Evolutionary conservation across 2,888 invertebrate species (phyloP), one percentile per base, ranked within the genome.

Genomic region (Thereva unica): DNA sequence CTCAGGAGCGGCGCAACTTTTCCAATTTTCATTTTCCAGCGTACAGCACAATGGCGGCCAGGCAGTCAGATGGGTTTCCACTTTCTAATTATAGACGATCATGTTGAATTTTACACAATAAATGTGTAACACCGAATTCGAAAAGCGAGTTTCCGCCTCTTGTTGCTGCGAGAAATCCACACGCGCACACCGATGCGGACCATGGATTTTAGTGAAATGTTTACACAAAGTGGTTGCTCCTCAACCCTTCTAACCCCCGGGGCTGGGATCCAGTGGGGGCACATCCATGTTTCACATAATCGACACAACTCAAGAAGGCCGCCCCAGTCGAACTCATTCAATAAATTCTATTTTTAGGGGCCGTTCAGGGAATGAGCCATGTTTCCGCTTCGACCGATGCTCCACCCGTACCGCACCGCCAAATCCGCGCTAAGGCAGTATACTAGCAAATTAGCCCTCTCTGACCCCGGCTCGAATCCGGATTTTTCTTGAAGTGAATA

Each of bases 21-120:
- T 69, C 53, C 47, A 41, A 55, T 44, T 44, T 50, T n/a, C 37
- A 8, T 42, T 66, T 57, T 54, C 54, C 55, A 53, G 50, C 23
- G 38, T 23, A 23, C 23, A 23, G 23, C 23, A 23, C 23, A 23
- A 23, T 23, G 23, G 23, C 23, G 23, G 23, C 1, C 23, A 23
- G 23, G 23, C 23, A 23, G 23, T 23, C 23, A 23, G 23, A 23
- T 23, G 53, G 44, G 38, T 56, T 65, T 56, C 41, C 40, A 49
- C 38, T 65, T 65, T 65, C 56, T 65, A 65, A 65, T 65, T 65
- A 65, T 65, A 65, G 65, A 65, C 10, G 38, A 65, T 55, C 55
- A 55, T 65, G 56, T 45, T 54, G 35, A 64, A 64, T 54, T 47
- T 49, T 59, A 8, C 9, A 42, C 42, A 42, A 42, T 53, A 35